Evolutionary conservation across 2,888 invertebrate species (phyloP), one percentile per base, ranked within the genome.

Genomic region (Pseudoips prasinana): DNA sequence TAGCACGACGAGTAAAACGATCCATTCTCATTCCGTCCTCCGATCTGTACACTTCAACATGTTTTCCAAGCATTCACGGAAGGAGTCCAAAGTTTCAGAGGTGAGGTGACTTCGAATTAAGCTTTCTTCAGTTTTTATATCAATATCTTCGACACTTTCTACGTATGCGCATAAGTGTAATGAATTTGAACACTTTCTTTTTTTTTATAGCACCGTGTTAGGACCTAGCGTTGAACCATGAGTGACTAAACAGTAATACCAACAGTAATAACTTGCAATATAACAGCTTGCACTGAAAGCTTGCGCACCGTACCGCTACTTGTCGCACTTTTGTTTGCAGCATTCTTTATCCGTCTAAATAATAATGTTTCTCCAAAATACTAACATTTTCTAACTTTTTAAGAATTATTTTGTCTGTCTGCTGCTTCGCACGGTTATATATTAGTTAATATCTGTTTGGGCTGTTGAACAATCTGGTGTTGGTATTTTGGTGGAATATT

Each of bases 401-500:
- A 25, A 46, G n/a, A 61, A 47, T 42, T 47, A 47, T 5, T 30
- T 30, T 62, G 46, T 58, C 56, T 61, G 47, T 65, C 52, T 55
- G 52, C 64, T 58, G 67, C 70, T 79, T 61, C 69, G 75, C 73
- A 78, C 78, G 77, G 66, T 65, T 61, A n/a, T n/a, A n/a, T n/a
- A n/a, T n/a, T 65, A 46, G 51, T 73, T 56, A 61, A 53, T 58
- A 68, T 64, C 59, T 64, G 6, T 51, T 58, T 66, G 73, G 74
- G 66, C 67, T 58, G 46, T 55, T 58, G 57, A 75, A 46, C 73
- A 79, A 14, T 5, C 14, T 73, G 88, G 88, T 88, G 88, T 88
- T 88, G 87, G 88, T 88, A 88, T 88, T 88, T 88, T 87, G 88
- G 87, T 82, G 86, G 69, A 86, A 77, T 74, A 57, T 55, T 70